Evolutionary conservation across 92 coral and sea anemone genomes (phyloP).

Genomic region (Epizoanthus rinbou): DNA sequence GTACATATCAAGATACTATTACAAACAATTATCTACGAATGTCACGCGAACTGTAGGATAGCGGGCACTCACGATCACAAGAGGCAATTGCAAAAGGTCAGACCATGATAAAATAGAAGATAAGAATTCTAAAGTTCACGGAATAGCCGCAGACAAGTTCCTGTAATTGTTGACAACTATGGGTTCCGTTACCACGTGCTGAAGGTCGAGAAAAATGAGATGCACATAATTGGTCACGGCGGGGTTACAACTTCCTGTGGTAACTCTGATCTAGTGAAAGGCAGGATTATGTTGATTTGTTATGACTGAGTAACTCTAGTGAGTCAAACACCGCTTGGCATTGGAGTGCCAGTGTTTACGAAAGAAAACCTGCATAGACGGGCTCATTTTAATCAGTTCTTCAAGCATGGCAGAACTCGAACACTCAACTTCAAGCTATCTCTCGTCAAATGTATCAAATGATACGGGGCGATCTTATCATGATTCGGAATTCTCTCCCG

Average conservation of each 20-base stretch:
- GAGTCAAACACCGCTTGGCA: neutral
- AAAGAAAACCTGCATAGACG: neutral
- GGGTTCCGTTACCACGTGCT: conserved; percentile 24
- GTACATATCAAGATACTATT: no score
- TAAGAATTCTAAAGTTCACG: no score
- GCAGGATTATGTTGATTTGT: conserved; percentile 20
- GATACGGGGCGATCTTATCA: neutral
- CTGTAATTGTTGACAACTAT: neutral
- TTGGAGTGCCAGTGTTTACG: conserved; percentile 6
- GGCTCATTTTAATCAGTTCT: neutral
- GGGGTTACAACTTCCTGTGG: conserved; percentile 19
- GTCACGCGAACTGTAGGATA: no score
- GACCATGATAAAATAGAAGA: no score
- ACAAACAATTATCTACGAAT: no score
- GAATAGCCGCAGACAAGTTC: no score
- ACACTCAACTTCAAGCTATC: neutral
- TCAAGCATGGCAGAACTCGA: conserved; percentile 2
- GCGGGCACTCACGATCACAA: no score
- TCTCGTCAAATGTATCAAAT: conserved; percentile 6
- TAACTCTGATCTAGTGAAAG: neutral
- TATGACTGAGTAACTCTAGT: conserved; percentile 27
- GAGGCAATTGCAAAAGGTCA: no score
- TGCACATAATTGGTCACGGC: conserved; percentile 23
- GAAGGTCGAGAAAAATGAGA: conserved; percentile 1
- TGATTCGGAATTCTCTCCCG: conserved; percentile 30